Conservation (phyloP, 2,113 vertebrate genomes). For the Elgaria multicarinata region DNA sequence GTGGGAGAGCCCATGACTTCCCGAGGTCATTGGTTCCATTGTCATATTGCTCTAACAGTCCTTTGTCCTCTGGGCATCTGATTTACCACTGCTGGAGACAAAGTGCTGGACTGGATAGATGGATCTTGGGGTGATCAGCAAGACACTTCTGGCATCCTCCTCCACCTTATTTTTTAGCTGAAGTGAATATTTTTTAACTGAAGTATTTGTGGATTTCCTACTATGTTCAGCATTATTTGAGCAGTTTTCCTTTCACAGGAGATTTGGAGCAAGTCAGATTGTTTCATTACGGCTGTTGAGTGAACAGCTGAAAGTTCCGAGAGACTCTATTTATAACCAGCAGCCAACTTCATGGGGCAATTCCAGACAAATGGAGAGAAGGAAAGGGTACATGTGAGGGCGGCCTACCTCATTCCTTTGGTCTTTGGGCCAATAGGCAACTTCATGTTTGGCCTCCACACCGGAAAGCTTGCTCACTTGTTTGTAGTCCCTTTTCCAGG, state of each 20-base stretch:
- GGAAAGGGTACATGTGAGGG: neutral
- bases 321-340: fast-evolving
- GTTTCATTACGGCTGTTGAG: too few species aligned
- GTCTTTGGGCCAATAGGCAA: conserved; percentile 67
- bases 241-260: neutral
- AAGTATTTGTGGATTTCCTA: neutral
- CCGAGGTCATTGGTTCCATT: too few species aligned
- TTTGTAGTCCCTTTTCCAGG: conserved; percentile 68
- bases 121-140: too few species aligned
- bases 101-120: neutral
- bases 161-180: neutral
- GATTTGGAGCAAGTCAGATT: neutral
- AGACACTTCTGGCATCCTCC: too few species aligned
- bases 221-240: neutral
- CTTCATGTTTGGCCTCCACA: conserved; percentile 39
- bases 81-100: neutral
- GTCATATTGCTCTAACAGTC: too few species aligned
- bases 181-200: too few species aligned
- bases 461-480: fast-evolving
- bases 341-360: neutral
- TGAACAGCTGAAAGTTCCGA: neutral
- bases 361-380: conserved; percentile 17
- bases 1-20: too few species aligned
- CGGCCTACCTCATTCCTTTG: conserved; percentile 58
- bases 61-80: neutral